Base-by-base conservation (phyloP, 53 echinoderm and acorn worm species). In the Mesocentrotus franciscanus region DNA sequence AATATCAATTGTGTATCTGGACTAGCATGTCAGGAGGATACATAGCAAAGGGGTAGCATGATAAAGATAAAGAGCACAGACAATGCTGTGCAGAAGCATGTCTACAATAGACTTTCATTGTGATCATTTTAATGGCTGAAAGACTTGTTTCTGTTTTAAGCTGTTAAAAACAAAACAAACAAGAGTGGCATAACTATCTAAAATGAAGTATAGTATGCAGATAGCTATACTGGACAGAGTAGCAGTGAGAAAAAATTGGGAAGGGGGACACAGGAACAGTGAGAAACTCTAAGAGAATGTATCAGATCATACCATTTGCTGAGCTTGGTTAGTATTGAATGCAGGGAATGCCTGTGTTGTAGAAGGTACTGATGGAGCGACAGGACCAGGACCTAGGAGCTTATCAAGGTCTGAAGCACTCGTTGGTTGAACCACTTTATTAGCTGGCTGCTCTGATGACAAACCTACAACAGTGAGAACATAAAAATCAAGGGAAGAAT, bases 401-500 rank as follows among this genome's bases (percentile, higher is more conserved):
- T 95, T 98, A 49, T 98, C 98, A 35, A 98, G 92, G 42, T 96
- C 97, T 56, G 94, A 96, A 27, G 98, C 95, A 90, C 95, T 97
- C 14, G 98, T 98, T 68, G 94, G 96, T 84, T 98, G 98, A 16
- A 97, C 96, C 66, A 98, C 97, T 61, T 96, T 96, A 85, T 92
- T 98, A 42, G 85, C 61, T 13, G 93, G 59, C 83, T 93, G 93
- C 27, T 81, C 93, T 15, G 61, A 58, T 29, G 71, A 71, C 30
- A 92, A 92, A 56, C 92, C 92, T 92, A 66, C 2, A 90, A 18
- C 36, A 90, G 18, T n/a, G 5, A 61, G 20, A 90, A 60, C 32
- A 60, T 26, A 14, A 16, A 39, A 62, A 36, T 34, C 11, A 35
- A 8, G 20, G 11, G 10, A 33, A 20, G 39, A 60, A 4, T n/a